Evolutionary conservation across 2,797 vertebrate species (phyloP), one percentile per base, ranked within the genome.

Genomic region (Sebastes trivittatus): DNA sequence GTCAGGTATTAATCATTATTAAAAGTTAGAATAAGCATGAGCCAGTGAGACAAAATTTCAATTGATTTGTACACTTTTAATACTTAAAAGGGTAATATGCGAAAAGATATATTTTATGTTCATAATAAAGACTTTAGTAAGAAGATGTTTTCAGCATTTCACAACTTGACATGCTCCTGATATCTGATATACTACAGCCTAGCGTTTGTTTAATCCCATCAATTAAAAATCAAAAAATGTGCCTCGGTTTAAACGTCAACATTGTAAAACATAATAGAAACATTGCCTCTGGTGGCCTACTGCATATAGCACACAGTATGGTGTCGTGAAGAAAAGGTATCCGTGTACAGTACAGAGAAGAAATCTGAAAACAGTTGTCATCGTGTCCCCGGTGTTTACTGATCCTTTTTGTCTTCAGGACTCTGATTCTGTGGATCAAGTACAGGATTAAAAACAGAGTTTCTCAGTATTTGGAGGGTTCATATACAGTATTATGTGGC

Each of bases 371-470:
- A 72, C 32, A 73, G 25, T 1, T 25, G 20, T 58, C 20, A 25
- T 55, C 69, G 56, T 63, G 4, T 65, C 30, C 23, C 34, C 13
- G 38, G 38, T 32, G 36, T 42, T 89, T 75, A 94, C 79, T 90
- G 78, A 71, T 90, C 89, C 76, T 94, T 95, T 89, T 94, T 95
- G 34, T 94, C 89, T 65, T 62, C 80, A 32, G 73, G 5, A 67
- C 68, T 78, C 65, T 92, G 89, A 87, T 94, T 93, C 94, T 95
- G 92, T 80, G 71, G 80, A 90, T 59, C 1, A 73, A 89, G 16
- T 11, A 63, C 32, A 81, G 10, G 5, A 72, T 72, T 13, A 30
- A 25, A 67, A 80, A 54, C n/a, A 30, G 3, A 64, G 54, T 34
- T 8, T 9, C 20, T 36, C 10, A 42, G 63, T 14, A 55, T 72